These are phyloP conservation scores for Nanorana parkeri DNA, from an alignment of 2,113 vertebrate genomes.

Conservation along the genomic window DNA sequence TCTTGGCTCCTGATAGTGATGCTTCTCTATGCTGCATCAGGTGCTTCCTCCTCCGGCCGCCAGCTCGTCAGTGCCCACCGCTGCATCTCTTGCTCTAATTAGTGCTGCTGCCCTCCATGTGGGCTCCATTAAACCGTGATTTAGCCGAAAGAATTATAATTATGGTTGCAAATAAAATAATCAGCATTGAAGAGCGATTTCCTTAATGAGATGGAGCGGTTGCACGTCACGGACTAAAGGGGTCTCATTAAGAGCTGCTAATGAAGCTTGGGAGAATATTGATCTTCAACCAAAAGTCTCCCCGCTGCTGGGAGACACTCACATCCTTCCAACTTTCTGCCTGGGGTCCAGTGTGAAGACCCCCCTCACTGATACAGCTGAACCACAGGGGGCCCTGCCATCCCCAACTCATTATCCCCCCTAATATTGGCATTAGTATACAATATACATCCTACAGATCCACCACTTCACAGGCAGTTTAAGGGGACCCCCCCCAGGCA, in stretches of 20 bases:
- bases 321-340: constrained; percentile 2
- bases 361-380: not conserved
- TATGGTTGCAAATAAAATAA: constrained; percentile 99
- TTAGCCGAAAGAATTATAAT: constrained; percentile 99
- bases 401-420: constrained; percentile 8
- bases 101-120: constrained; percentile 92
- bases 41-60: constrained; percentile 64
- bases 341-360: constrained; percentile 17
- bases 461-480: too few species aligned
- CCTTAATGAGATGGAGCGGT: constrained; percentile 97
- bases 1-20: constrained; percentile 54
- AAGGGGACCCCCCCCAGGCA: too few species aligned
- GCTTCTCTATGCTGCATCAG: constrained; percentile 60
- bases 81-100: constrained; percentile 94
- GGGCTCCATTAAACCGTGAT: constrained; percentile 99
- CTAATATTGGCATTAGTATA: constrained; percentile 33
- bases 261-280: constrained; percentile 93
- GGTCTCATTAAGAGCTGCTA: constrained; percentile 94
- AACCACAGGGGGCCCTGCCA: constrained; percentile 10
- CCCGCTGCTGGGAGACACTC: constrained; percentile 57
- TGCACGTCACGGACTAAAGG: constrained; percentile 96
- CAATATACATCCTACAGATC: too few species aligned
- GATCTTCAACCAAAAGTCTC: constrained; percentile 68
- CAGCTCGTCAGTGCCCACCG: constrained; percentile 71
- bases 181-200: constrained; percentile 99